phyloP scores from a whole-genome alignment of 92 coral and sea anemone species.

The Diadumene lineata region DNA sequence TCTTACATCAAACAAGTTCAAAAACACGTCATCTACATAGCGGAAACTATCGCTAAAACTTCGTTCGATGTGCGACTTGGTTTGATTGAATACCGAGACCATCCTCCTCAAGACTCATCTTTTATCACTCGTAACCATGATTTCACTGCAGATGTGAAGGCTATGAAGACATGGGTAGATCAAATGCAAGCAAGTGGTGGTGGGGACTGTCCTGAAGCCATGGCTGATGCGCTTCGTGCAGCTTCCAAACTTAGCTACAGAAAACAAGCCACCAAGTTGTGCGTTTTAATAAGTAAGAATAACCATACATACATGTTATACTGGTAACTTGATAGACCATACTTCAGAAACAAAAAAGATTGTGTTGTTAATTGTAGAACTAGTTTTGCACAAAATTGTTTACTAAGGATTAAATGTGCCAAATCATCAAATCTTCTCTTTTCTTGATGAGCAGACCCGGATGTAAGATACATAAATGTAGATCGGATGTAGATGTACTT shows the following conservation, averaged over 20 bases:
- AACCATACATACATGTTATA: no score
- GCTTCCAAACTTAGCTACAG: slow-evolving; percentile 68
- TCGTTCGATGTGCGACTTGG: slow-evolving; percentile 81
- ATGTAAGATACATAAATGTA: no score
- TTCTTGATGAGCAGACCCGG: no score
- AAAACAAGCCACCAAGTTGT: slow-evolving; percentile 80
- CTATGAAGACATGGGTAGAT: slow-evolving; percentile 93
- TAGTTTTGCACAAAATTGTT: no score
- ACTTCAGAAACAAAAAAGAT: no score
- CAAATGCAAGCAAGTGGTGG: slow-evolving; percentile 90
- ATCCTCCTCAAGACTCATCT: slow-evolving; percentile 83
- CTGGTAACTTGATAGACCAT: no score
- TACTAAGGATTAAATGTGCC: no score
- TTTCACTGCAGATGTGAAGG: slow-evolving; percentile 65
- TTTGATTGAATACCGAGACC: slow-evolving; percentile 89
- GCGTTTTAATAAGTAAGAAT: slow-evolving; percentile 76
- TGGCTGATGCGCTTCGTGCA: slow-evolving; percentile 79
- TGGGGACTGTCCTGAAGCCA: slow-evolving; percentile 91
- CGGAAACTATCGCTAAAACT: slow-evolving; percentile 78
- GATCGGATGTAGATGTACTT: no score
- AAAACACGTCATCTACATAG: slow-evolving; percentile 71
- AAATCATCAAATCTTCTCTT: no score
- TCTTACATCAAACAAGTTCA: slow-evolving; percentile 85
- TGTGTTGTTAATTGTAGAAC: no score
- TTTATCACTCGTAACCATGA: slow-evolving; percentile 75